Evolutionary conservation across 2,888 invertebrate genomes (phyloP).

Genomic region (Lasioglossum zephyrum): DNA sequence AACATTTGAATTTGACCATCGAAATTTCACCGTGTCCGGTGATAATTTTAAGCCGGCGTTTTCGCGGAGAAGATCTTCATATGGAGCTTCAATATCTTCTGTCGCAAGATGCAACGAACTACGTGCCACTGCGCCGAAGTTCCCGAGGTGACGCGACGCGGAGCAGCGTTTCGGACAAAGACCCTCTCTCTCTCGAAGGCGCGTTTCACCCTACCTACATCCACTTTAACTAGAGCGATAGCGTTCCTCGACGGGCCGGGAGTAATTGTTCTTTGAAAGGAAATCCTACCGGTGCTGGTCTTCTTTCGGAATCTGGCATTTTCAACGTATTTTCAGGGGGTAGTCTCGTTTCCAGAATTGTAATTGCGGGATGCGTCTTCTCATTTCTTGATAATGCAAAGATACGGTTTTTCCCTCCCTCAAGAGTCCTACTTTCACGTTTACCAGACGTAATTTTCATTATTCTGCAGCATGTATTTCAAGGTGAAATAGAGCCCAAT

Average conservation of each 20-base stretch:
- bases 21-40: neutral
- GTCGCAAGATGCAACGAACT: neutral
- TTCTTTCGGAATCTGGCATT: neutral
- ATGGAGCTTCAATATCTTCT: neutral
- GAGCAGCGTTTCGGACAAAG: neutral
- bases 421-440: too few relatives aligned
- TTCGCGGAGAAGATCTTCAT: neutral
- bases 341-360: too few relatives aligned
- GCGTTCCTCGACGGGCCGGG: slow-evolving; percentile 12
- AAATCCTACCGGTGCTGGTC: slow-evolving; percentile 8
- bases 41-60: neutral
- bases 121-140: neutral
- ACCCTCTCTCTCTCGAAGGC: neutral
- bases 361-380: too few relatives aligned
- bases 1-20: neutral
- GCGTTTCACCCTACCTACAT: slow-evolving; percentile 14
- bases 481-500: too few relatives aligned
- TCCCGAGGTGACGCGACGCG: neutral
- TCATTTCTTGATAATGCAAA: too few relatives aligned
- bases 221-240: slow-evolving; percentile 22
- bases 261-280: slow-evolving; percentile 41
- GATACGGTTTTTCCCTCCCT: too few relatives aligned
- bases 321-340: neutral
- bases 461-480: too few relatives aligned
- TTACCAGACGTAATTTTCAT: too few relatives aligned